Evolutionary conservation across 64 coral and sea anemone genomes (phyloP), one percentile per base, ranked within the genome.

Genomic region (Montipora capricornis): DNA sequence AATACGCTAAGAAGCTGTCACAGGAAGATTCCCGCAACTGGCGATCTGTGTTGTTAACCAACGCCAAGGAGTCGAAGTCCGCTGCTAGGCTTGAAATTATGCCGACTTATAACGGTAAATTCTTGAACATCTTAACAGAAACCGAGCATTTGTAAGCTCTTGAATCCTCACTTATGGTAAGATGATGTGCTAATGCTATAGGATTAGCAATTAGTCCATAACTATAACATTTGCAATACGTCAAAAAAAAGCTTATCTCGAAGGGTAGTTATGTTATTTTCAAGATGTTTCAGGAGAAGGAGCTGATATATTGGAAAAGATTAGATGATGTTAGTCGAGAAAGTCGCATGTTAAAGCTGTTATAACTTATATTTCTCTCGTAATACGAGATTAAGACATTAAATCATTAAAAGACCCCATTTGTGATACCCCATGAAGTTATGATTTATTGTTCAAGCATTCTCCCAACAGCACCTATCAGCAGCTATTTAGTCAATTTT

Each of bases 401-500:
- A 86, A 71, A 4, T 11, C 62, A 71, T 6, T 8, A 70, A 86
- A 86, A 71, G 37, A 62, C 53, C 47, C n/a, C 66, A 86, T 4
- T 84, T 50, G 45, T 20, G 82, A 86, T 86, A 86, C 11, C 66
- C 64, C 49, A 16, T 20, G 7, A 71, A 71, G 64, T 19, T 73
- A 71, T 86, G 82, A 86, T 86, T 70, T 86, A 86, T 86, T 19
- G 61, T 45, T 70, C 66, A 20, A n/a, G 1, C 66, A 47, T 71
- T 71, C 67, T 86, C 62, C 67, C 82, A 45, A 10, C 47, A 15
- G 82, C 59, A 86, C 68, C 82, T 71, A 86, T 86, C 82, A 86
- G 82, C 82, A 86, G 66, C 82, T 64, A 86, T 73, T 86, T 86
- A 86, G 66, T 71, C 82, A 86, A 47, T 86, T 86, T 86, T 50